Conservation (phyloP, 92 coral and sea anemone genomes). For the Paramuricea clavata region DNA sequence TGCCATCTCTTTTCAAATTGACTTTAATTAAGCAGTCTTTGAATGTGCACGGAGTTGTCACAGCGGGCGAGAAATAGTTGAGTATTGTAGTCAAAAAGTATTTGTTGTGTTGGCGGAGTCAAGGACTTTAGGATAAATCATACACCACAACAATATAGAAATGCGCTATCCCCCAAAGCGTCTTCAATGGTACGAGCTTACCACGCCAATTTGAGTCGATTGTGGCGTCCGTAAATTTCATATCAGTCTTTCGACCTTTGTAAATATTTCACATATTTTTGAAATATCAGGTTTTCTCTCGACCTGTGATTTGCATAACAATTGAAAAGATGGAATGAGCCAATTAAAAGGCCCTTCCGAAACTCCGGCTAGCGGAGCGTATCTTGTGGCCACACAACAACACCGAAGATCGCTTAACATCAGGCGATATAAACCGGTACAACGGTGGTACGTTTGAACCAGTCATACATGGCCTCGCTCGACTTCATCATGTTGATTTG, state of each 20-base stretch:
- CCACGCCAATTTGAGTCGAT: not conserved
- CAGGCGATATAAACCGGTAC: constrained; percentile 1
- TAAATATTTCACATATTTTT: constrained; percentile 49
- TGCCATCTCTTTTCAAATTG: constrained; percentile 30
- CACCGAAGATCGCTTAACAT: not conserved
- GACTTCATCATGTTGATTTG: not conserved
- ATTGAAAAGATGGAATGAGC: constrained; percentile 41
- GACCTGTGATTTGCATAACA: constrained; percentile 40
- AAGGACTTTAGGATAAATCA: not conserved
- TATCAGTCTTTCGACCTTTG: constrained; percentile 14
- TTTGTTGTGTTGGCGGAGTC: constrained; percentile 19
- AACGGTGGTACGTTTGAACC: not conserved
- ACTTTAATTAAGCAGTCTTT: constrained; percentile 40
- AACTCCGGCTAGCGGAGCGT: constrained; percentile 39
- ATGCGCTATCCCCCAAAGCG: not conserved
- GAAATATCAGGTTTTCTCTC: constrained; percentile 49
- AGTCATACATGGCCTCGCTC: not conserved
- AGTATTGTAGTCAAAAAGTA: constrained; percentile 4
- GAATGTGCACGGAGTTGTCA: constrained; percentile 10
- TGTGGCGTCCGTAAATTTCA: not conserved
- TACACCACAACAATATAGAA: not conserved
- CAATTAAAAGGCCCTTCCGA: constrained; percentile 2
- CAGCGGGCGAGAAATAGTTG: constrained; percentile 43
- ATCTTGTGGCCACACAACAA: constrained; percentile 11
- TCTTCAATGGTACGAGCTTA: not conserved